Evolutionary conservation across 2,888 invertebrate genomes (phyloP).

Genomic region (Tuberolachnus salignus): DNA sequence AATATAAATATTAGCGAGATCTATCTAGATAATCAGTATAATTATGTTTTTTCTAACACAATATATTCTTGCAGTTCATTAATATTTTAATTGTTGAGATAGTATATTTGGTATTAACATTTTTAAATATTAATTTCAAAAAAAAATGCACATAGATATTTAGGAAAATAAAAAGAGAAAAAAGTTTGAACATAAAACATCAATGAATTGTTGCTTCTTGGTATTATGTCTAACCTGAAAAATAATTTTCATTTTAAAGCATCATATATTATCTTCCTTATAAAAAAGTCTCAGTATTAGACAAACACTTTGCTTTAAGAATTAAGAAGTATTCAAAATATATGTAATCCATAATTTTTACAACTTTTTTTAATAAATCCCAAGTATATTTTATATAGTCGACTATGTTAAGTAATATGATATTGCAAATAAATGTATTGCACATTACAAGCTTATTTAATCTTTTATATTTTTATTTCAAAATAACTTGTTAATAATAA

Average conservation of each 20-base stretch:
- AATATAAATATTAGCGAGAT: too few species aligned
- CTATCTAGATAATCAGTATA: too few species aligned
- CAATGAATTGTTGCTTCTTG: slow-evolving; percentile 34
- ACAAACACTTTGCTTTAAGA: not conserved
- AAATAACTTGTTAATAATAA: slow-evolving; percentile 9
- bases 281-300: too few species aligned
- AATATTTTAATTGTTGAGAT: too few species aligned
- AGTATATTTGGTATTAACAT: too few species aligned
- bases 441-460: too few species aligned
- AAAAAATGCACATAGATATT: not conserved
- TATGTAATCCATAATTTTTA: not conserved
- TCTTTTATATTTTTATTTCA: not conserved
- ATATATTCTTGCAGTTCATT: too few species aligned
- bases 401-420: not conserved
- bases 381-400: too few species aligned
- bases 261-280: slow-evolving; percentile 22
- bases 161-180: not conserved
- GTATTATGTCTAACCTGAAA: slow-evolving; percentile 42
- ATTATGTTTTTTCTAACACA: too few species aligned
- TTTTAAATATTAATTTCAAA: not conserved
- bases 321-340: not conserved
- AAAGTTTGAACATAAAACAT: slow-evolving; percentile 1
- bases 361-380: too few species aligned
- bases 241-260: not conserved
- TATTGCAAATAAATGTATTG: not conserved